These are phyloP conservation scores for Sarcophaga carnaria DNA, from an alignment of 2,888 invertebrate species.

Conservation along the genomic window DNA sequence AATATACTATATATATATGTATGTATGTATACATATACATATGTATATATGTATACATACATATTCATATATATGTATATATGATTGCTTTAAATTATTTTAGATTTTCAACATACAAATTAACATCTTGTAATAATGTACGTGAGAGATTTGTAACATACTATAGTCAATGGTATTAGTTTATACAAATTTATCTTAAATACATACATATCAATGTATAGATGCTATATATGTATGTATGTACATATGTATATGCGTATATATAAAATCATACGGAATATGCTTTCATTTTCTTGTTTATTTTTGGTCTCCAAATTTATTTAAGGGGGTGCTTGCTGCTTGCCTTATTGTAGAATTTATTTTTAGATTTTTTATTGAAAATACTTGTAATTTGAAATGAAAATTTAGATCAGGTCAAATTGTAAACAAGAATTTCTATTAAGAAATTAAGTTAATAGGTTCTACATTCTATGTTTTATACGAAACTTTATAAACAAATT, in stretches of 20 bases:
- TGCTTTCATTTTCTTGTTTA: conserved; percentile 7
- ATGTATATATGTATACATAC: neutral
- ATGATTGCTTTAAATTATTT: neutral
- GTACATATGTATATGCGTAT: no score
- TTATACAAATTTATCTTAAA: no score
- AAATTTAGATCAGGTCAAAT: conserved; percentile 47
- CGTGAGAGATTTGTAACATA: no score
- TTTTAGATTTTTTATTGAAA: conserved; percentile 16
- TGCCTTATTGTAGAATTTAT: neutral
- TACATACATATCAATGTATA: no score
- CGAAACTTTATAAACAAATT: no score
- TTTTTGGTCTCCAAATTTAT: conserved; percentile 31
- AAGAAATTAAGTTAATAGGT: neutral
- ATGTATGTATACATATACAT: neutral
- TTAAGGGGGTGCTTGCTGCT: neutral
- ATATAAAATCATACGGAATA: no score
- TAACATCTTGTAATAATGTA: no score
- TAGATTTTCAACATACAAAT: no score
- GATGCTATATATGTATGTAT: no score
- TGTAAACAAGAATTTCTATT: conserved; percentile 29
- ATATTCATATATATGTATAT: neutral
- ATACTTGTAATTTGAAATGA: neutral
- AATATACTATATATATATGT: no score
- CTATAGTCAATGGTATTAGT: no score
- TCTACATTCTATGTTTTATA: no score